Evolutionary conservation across 1,140 invertebrate genomes (phyloP), one percentile per base, ranked within the genome.

Genomic region (Drosophila quadrilineata): DNA sequence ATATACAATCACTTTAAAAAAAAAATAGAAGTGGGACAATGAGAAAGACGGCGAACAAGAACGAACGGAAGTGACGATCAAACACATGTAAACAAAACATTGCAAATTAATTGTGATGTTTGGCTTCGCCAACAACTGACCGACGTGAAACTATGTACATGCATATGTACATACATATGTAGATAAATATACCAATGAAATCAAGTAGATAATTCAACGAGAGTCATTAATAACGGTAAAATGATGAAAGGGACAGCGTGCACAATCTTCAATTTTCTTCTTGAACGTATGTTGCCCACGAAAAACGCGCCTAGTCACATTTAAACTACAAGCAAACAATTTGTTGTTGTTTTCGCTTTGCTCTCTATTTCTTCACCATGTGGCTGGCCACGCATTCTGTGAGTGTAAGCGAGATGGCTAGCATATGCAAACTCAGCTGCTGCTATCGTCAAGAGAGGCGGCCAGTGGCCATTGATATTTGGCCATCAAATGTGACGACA

Each of bases 321-420:
- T 50, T 28, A 52, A 33, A 58, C n/a, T n/a, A n/a, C n/a, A n/a
- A n/a, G n/a, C n/a, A n/a, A n/a, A n/a, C n/a, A n/a, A n/a, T n/a
- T n/a, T 66, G 29, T 60, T 60, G 52, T 67, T 71, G 68, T 67
- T 71, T 41, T 71, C 67, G 54, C 43, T 57, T 41, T 65, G 31
- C 14, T 19, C 29, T 14, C 16, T 28, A 52, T 53, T 52, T 53
- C 38, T 45, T 21, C 46, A 69, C 67, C 67, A 71, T 71, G 67
- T 71, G 63, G 67, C 29, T 46, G 63, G 41, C 21, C 28, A 66
- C 41, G 48, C 49, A 54, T 8, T 29, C 10, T 31, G 24, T 16
- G 29, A 16, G 63, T 36, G 68, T 14, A 29, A 71, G 49, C 35
- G 63, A 67, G 63, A 71, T 53, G 43, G 54, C 48, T 60, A 54